Evolutionary conservation across 2,888 invertebrate species (phyloP).

Genomic region (Onchidella celtica): DNA sequence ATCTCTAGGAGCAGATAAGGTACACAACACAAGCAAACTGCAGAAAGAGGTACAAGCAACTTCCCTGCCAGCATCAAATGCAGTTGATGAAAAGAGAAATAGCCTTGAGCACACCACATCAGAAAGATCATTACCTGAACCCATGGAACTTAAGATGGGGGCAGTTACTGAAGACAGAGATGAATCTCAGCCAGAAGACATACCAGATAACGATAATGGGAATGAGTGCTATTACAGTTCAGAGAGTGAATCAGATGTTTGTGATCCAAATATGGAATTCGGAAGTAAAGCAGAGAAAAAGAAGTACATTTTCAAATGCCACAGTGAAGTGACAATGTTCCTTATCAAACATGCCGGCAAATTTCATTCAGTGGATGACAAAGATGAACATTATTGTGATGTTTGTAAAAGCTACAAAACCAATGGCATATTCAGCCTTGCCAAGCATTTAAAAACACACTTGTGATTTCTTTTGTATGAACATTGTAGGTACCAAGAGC

Average conservation of each 20-base stretch:
- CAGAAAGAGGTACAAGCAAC: background rate
- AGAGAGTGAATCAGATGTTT: constrained; percentile 39
- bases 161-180: background rate
- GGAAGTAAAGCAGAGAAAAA: background rate
- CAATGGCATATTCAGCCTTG: constrained; percentile 34
- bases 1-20: background rate
- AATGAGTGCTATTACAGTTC: constrained; percentile 35
- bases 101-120: background rate
- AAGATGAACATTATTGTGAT: constrained; percentile 10
- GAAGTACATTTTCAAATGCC: constrained; percentile 5
- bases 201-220: background rate
- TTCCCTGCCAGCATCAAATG: background rate
- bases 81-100: background rate
- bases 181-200: no score
- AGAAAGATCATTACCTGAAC: background rate
- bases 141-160: background rate
- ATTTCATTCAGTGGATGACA: constrained; percentile 26
- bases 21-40: background rate
- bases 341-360: constrained; percentile 23
- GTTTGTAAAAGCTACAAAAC: constrained; percentile 38
- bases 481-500: background rate
- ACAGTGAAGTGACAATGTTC: constrained; percentile 32
- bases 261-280: background rate
- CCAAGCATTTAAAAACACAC: constrained; percentile 31
- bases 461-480: no score